Evolutionary conservation across 1,140 invertebrate genomes (phyloP), one percentile per base, ranked within the genome.

Genomic region (Tigriopus japonicus): DNA sequence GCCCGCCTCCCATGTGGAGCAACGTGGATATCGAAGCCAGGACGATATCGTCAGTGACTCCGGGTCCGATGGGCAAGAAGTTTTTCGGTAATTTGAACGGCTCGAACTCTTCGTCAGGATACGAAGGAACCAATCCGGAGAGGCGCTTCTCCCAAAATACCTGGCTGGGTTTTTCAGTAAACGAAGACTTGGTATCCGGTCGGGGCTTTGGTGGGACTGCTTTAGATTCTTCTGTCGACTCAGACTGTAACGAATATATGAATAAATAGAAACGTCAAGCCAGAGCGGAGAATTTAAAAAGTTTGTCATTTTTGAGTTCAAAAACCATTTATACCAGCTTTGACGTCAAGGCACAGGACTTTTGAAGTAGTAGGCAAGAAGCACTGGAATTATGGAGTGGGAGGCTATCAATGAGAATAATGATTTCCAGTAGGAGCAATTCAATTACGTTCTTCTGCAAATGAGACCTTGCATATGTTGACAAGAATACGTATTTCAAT

Each of bases 121-220:
- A 87, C 68, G 85, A 87, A 0, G 92, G 88, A 64, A 83, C 80
- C 52, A 97, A 72, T 45, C 89, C 86, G 74, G 96, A 89, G 35
- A 98, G 74, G 64, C 93, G 74, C 72, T 97, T 97, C 69, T 97
- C 91, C 94, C 94, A 98, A 71, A 98, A 97, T 42, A 97, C 70
- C 82, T 86, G 70, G 17, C 45, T 17, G 49, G 61, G 54, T 19
- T 59, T 60, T 43, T 62, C 61, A 28, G 17, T 17, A 14, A 15
- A 23, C 6, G 24, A 19, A 56, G 15, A 21, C 15, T 56, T 24
- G 23, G 15, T n/a, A 19, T 21, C 54, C 12, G 17, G 17, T n/a
- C 17, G 17, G 9, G 17, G 9, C 15, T 56, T 35, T 9, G 15
- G 9, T 10, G 54, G 17, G 9, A n/a, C 17, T 13, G n/a, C 1